Evolutionary conservation across 1,140 invertebrate species (phyloP).

Genomic region (Eupeodes corollae): DNA sequence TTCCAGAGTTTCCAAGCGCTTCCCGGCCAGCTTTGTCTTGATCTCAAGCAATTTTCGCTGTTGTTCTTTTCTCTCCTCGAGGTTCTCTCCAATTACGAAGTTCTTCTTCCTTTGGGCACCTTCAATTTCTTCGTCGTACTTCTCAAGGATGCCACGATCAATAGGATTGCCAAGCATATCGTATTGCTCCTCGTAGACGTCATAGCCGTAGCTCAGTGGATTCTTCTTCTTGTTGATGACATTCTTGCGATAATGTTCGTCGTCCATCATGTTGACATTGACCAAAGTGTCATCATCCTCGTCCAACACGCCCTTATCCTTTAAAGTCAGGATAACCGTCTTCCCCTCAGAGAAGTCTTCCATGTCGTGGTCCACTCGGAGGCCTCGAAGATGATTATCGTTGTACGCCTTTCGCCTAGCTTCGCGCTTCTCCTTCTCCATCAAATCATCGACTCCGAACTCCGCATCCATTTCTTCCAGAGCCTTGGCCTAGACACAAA

Average conservation of each 20-base stretch:
- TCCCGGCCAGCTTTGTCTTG: constrained; percentile 51
- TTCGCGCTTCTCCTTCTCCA: constrained; percentile 63
- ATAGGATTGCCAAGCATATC: constrained; percentile 69
- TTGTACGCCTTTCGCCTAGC: constrained; percentile 53
- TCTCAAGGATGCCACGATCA: constrained; percentile 61
- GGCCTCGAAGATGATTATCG: constrained; percentile 61
- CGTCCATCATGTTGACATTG: constrained; percentile 92
- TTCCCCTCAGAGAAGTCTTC: constrained; percentile 72
- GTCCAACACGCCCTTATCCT: constrained; percentile 85
- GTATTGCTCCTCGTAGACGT: constrained; percentile 75
- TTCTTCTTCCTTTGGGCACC: constrained; percentile 61
- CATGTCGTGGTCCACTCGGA: constrained; percentile 79
- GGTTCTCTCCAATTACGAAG: constrained; percentile 63
- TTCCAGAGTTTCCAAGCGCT: constrained; percentile 60
- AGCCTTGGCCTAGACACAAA: constrained; percentile 61
- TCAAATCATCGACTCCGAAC: constrained; percentile 77
- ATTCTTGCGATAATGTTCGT: constrained; percentile 86
- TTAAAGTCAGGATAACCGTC: constrained; percentile 81
- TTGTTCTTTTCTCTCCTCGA: constrained; percentile 39
- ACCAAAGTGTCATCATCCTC: constrained; percentile 87
- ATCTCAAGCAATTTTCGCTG: constrained; percentile 40
- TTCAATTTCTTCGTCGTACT: constrained; percentile 94
- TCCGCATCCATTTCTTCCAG: constrained; percentile 90
- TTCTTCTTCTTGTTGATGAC: constrained; percentile 74
- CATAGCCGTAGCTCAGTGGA: constrained; percentile 71